A percentile compares a stretch with the other conserved stretches of the same genome.
Evolutionary conservation across 2,797 vertebrate genomes (phyloP).

Genomic region (Typhlichthys eigenmanni): DNA sequence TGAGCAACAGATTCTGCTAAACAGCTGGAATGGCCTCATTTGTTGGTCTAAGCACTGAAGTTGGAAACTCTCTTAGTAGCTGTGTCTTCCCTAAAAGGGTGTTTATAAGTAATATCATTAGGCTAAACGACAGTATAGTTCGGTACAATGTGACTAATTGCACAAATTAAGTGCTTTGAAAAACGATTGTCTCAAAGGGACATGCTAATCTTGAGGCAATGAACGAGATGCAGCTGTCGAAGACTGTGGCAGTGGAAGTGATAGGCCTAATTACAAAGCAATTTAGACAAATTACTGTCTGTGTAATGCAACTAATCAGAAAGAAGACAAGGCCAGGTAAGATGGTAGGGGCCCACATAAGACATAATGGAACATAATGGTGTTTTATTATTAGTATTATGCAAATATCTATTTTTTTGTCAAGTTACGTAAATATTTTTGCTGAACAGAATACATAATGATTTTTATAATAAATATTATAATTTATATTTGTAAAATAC

Average conservation of each 20-base stretch:
- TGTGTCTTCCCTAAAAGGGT: constrained; percentile 61
- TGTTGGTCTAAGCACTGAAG: constrained; percentile 43
- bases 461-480: no score
- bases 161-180: constrained; percentile 65
- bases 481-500: no score
- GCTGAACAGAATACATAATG: no score
- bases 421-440: no score
- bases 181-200: constrained; percentile 63
- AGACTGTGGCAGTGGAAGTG: constrained; percentile 56
- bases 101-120: constrained; percentile 71
- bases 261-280: constrained; percentile 67
- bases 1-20: constrained; percentile 46
- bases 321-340: constrained; percentile 45
- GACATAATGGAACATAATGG: no score
- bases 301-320: constrained; percentile 44
- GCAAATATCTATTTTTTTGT: no score
- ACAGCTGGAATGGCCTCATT: constrained; percentile 61
- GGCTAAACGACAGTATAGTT: constrained; percentile 64
- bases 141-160: constrained; percentile 68
- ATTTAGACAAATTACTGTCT: constrained; percentile 71
- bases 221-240: constrained; percentile 63
- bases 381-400: no score
- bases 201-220: constrained; percentile 45
- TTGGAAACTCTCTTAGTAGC: constrained; percentile 52
- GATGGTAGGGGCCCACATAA: constrained; percentile 30